Percentiles rank a stretch among this genome's conserved stretches.
These are phyloP conservation scores for Rattus norvegicus DNA, from an alignment of 2,113 vertebrate genomes.

Conservation along the genomic window DNA sequence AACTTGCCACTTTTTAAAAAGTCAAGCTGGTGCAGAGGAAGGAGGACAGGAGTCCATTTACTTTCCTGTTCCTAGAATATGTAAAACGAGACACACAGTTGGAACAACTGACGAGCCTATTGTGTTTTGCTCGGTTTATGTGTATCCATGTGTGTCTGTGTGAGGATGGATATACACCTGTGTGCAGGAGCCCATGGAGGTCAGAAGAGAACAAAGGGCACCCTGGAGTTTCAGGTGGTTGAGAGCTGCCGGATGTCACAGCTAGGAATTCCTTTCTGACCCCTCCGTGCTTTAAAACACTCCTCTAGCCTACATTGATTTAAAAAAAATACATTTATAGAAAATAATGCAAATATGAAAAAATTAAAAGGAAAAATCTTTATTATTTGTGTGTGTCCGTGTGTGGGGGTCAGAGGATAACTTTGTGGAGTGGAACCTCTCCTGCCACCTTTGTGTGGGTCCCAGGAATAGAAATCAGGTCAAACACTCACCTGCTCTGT, in stretches of 20 bases:
- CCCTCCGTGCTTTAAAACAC: neutral
- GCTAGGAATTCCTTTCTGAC: neutral
- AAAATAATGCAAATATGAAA: neutral
- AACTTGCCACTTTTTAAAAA: neutral
- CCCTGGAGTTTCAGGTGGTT: neutral
- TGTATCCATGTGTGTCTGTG: neutral
- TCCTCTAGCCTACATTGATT: neutral
- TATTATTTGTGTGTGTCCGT: neutral
- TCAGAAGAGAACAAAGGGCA: too few species aligned
- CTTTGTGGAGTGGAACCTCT: neutral
- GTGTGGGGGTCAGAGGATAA: neutral
- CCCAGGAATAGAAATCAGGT: neutral
- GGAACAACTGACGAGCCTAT: conserved; percentile 30
- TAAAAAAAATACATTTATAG: neutral
- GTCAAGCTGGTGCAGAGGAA: conserved; percentile 12
- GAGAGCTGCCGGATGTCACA: neutral
- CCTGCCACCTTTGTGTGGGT: neutral
- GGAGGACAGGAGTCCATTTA: neutral
- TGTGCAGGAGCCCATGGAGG: neutral
- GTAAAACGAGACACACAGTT: conserved; percentile 22
- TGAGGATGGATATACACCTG: too few species aligned
- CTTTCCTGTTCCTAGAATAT: conserved; percentile 20
- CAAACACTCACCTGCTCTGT: neutral
- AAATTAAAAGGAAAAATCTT: neutral
- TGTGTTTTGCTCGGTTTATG: neutral